Evolutionary conservation across 2,797 vertebrate species (phyloP).

Genomic region (Sebastes itinus): DNA sequence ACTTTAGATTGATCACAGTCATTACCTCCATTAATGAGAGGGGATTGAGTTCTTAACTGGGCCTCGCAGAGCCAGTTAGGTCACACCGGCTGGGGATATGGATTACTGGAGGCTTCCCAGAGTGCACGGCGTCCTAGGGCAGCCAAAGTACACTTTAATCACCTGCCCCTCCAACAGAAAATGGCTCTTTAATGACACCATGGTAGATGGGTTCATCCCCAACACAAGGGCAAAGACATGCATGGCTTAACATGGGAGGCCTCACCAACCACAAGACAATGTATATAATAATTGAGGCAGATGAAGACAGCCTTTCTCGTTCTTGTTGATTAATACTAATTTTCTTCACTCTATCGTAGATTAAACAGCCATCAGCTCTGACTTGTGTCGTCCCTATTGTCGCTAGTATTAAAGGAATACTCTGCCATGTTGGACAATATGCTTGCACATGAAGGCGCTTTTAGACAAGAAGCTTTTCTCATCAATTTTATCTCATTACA

Average conservation of each 20-base stretch:
- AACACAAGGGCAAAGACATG: slow-evolving; percentile 63
- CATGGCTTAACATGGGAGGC: slow-evolving; percentile 29
- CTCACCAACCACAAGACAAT: background rate
- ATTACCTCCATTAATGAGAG: slow-evolving; percentile 84
- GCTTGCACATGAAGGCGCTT: background rate
- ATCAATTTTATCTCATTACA: background rate
- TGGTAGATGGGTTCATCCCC: slow-evolving; percentile 57
- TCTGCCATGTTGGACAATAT: background rate
- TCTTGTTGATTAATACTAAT: background rate
- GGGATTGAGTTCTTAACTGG: slow-evolving; percentile 80
- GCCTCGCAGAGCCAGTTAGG: slow-evolving; percentile 69
- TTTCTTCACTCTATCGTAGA: background rate
- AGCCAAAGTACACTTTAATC: slow-evolving; percentile 77
- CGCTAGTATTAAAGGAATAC: background rate
- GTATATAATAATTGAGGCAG: background rate
- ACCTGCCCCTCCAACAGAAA: slow-evolving; percentile 74
- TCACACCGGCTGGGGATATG: slow-evolving; percentile 72
- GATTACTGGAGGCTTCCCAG: slow-evolving; percentile 71
- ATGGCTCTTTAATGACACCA: slow-evolving; percentile 75
- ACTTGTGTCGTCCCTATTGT: background rate
- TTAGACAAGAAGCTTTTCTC: background rate
- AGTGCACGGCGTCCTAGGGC: slow-evolving; percentile 56
- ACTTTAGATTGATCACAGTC: slow-evolving; percentile 81
- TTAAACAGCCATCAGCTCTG: background rate
- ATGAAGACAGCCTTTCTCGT: background rate